A percentile compares a stretch with the other conserved stretches of the same genome.
Conservation (phyloP, 2,113 vertebrate genomes). For the Montifringilla adamsi region DNA sequence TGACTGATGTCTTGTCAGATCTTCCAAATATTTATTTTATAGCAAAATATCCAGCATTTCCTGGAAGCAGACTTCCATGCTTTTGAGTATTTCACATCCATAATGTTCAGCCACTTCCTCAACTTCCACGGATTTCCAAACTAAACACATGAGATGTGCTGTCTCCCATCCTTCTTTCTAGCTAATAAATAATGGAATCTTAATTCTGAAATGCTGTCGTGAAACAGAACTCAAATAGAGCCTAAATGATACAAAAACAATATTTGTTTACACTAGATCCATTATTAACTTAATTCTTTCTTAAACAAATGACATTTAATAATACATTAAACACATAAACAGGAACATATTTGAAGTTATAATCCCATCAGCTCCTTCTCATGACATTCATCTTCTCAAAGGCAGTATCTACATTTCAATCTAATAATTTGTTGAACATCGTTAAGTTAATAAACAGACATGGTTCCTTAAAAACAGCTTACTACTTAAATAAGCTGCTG, state of each 20-base stretch:
- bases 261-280: constrained; percentile 19
- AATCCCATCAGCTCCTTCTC: constrained; percentile 13
- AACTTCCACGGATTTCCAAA: background rate
- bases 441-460: background rate
- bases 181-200: constrained; percentile 10
- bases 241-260: background rate
- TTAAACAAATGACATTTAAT: constrained; percentile 38
- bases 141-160: background rate
- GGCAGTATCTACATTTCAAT: background rate
- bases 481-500: background rate
- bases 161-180: background rate
- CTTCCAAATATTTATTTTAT: background rate
- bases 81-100: background rate
- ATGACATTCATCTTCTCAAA: background rate
- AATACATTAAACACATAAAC: constrained; percentile 26
- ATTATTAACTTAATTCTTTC: constrained; percentile 5
- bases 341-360: background rate
- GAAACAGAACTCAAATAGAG: constrained; percentile 24
- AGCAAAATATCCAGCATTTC: background rate
- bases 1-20: background rate
- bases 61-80: rapidly evolving
- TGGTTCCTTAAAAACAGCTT: background rate
- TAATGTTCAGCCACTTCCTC: background rate
- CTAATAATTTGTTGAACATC: background rate
- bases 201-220: background rate